Conservation (phyloP, 2,113 vertebrate genomes). For the Bothrops jararaca region DNA sequence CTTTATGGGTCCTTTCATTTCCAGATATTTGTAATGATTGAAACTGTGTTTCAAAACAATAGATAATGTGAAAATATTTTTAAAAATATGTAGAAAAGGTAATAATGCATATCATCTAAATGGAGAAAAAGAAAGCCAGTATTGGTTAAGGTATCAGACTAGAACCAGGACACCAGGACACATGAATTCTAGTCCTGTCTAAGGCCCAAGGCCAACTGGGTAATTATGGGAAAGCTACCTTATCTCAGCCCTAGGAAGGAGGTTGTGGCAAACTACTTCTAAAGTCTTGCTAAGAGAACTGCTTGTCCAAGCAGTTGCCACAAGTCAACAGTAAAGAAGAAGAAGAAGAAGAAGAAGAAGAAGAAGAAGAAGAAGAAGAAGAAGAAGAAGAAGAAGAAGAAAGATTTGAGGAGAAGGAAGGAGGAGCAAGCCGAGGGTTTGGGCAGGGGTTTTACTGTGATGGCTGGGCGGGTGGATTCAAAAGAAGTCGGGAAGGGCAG, state of each 20-base stretch:
- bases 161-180: not conserved
- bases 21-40: not conserved
- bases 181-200: not conserved
- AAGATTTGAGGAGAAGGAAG: too few species aligned
- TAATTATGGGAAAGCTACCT: not conserved
- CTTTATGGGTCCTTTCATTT: not conserved
- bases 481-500: too few species aligned
- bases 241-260: not conserved
- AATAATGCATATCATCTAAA: not conserved
- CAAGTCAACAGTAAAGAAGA: not conserved
- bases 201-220: not conserved
- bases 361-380: too few species aligned
- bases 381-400: too few species aligned
- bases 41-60: not conserved
- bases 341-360: too few species aligned
- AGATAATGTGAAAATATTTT: not conserved
- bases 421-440: too few species aligned
- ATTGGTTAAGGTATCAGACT: not conserved
- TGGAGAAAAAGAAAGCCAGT: not conserved
- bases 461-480: too few species aligned
- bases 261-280: not conserved
- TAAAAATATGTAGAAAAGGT: too few species aligned
- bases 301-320: not conserved
- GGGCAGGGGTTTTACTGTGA: too few species aligned
- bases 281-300: not conserved